Conservation (phyloP, 1,140 invertebrate species). For the Pogonomyrmex californicus region DNA sequence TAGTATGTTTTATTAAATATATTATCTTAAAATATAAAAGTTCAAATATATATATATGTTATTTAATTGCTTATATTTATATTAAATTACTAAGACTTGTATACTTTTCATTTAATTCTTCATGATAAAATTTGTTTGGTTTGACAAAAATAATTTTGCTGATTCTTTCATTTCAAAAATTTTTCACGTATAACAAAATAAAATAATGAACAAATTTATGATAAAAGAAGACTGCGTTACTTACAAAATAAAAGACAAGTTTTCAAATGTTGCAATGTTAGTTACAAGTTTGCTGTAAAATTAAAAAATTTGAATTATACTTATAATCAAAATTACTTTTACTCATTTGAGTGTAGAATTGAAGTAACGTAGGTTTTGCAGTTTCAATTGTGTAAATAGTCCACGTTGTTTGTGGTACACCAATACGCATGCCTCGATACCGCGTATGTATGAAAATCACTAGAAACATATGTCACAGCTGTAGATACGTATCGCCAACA, state of each 20-base stretch:
- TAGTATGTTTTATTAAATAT: neutral
- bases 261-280: no score
- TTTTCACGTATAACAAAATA: neutral
- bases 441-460: constrained; percentile 41
- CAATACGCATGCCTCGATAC: constrained; percentile 35
- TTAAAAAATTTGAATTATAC: neutral
- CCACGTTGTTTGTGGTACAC: neutral
- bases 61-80: neutral
- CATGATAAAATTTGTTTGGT: neutral
- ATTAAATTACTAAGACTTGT: neutral
- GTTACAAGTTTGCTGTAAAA: no score
- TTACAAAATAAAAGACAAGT: no score
- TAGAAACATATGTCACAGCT: constrained; percentile 39
- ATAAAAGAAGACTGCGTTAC: neutral
- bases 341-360: neutral
- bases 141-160: neutral
- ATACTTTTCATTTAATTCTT: neutral
- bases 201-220: neutral
- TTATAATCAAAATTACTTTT: constrained; percentile 4
- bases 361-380: neutral
- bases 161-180: neutral
- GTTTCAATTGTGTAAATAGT: neutral
- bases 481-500: constrained; percentile 30
- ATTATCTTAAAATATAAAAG: constrained; percentile 14
- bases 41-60: neutral